Percentiles rank a stretch among this genome's conserved stretches.
Evolutionary conservation across 1,140 invertebrate species (phyloP).

Genomic region (fruit fly (Drosophila melanogaster)): Release_6_plus_ISO1_MT NT_033779.5:2658501-2659000

Average conservation of each 20-base stretch:
- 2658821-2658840: slow-evolving; percentile 27
- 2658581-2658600: slow-evolving; percentile 82
- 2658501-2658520: slow-evolving; percentile 13
- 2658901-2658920: slow-evolving; percentile 48
- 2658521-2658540: slow-evolving; percentile 62
- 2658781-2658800: slow-evolving; percentile 52
- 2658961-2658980: slow-evolving; percentile 27
- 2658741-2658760: slow-evolving; percentile 40
- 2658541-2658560: slow-evolving; percentile 80
- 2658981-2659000: slow-evolving; percentile 11
- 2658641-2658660: slow-evolving; percentile 80
- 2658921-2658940: slow-evolving; percentile 6
- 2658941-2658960: slow-evolving; percentile 24
- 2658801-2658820: slow-evolving; percentile 44
- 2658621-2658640: slow-evolving; percentile 82
- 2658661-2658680: slow-evolving; percentile 54
- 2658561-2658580: slow-evolving; percentile 47
- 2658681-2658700: slow-evolving; percentile 33
- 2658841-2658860: slow-evolving; percentile 24
- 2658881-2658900: slow-evolving; percentile 36
- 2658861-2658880: slow-evolving; percentile 16
- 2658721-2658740: slow-evolving; percentile 50
- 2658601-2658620: slow-evolving; percentile 80
- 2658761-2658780: slow-evolving; percentile 6
- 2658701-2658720: slow-evolving; percentile 82